Evolutionary conservation across 2,113 vertebrate species (phyloP).

Genomic region (Rostratula benghalensis): DNA sequence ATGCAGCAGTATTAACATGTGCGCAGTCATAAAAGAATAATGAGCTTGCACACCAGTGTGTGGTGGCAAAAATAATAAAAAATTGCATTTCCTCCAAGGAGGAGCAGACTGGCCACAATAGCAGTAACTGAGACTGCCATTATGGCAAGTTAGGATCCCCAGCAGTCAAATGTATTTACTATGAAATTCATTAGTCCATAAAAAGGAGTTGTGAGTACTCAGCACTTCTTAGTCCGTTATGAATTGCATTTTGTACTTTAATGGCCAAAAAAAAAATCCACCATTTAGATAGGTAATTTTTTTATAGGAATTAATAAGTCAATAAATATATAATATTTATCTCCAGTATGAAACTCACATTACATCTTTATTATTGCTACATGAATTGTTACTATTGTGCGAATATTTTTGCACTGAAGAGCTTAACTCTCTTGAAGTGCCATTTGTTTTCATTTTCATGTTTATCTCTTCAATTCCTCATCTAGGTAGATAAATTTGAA

Average conservation of each 20-base stretch:
- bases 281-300: background rate
- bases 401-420: background rate
- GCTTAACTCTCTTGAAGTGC: background rate
- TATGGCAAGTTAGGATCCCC: background rate
- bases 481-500: background rate
- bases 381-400: background rate
- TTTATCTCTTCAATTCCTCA: background rate
- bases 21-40: conserved; percentile 49
- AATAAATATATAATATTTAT: background rate
- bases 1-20: conserved; percentile 19
- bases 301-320: background rate
- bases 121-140: background rate
- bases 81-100: background rate
- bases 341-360: background rate
- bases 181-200: background rate
- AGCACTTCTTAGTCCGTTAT: background rate
- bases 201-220: background rate
- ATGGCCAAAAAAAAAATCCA: background rate
- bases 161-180: background rate
- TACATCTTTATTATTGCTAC: background rate
- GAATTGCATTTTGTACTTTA: background rate
- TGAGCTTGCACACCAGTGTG: conserved; percentile 3
- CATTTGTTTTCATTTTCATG: background rate
- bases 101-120: background rate
- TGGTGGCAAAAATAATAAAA: background rate